Evolutionary conservation across 2,113 vertebrate species (phyloP).

Genomic region (Nerophis ophidion): DNA sequence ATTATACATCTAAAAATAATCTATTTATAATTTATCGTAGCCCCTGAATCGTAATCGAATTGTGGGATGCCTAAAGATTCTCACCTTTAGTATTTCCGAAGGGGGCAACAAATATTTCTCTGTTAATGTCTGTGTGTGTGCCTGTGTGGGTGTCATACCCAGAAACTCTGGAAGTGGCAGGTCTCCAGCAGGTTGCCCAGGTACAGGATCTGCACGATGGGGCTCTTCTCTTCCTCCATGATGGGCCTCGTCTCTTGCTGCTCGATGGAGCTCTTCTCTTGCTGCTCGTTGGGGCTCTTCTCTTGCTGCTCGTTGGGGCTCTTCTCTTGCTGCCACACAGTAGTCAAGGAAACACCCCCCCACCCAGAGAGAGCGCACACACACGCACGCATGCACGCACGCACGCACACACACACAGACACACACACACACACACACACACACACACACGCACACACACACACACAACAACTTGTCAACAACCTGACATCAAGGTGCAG

Average conservation of each 20-base stretch:
- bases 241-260: constrained; percentile 91
- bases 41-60: too few species aligned
- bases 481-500: not conserved
- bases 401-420: not conserved
- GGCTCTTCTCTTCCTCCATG: constrained; percentile 85
- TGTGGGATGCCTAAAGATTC: too few species aligned
- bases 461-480: not conserved
- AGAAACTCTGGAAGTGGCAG: constrained; percentile 92
- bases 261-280: too few species aligned
- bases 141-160: constrained; percentile 66
- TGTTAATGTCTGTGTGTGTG: not conserved
- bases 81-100: not conserved
- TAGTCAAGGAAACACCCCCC: constrained; percentile 70
- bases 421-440: not conserved
- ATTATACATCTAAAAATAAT: too few species aligned
- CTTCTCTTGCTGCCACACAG: constrained; percentile 82
- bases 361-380: not conserved
- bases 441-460: not conserved
- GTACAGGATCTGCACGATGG: constrained; percentile 88
- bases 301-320: constrained; percentile 85
- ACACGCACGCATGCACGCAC: not conserved
- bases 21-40: too few species aligned
- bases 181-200: constrained; percentile 89
- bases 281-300: too few species aligned
- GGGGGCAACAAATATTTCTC: too few species aligned